Evolutionary conservation across 2,888 invertebrate genomes (phyloP), one percentile per base, ranked within the genome.

Genomic region (Drosophila aldrichi): DNA sequence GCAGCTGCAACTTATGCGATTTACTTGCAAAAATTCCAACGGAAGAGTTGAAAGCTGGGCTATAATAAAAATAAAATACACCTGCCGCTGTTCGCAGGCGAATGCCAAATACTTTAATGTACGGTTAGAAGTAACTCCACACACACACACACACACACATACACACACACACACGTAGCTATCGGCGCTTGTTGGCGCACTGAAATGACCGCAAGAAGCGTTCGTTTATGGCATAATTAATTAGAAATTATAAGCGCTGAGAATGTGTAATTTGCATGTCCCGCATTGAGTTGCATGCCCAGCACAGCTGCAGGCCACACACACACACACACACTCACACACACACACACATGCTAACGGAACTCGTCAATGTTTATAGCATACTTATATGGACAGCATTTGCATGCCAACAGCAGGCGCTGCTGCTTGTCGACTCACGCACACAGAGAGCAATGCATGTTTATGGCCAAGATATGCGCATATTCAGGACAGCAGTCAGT

Each of bases 191-290:
- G 56, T 73, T 65, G 60, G 46, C n/a, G 40, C 51, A 29, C 43
- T 60, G 55, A 66, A 74, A 66, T 80, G 81, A 77, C 81, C 78
- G 55, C 87, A 81, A 61, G 73, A 62, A 74, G 70, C 73, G 67
- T 72, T 72, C 83, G 77, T 76, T 88, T 81, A 74, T 82, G 72
- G 91, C 91, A 90, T 91, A 91, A 91, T 91, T 91, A 91, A 91
- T 91, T 87, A 79, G 83, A 88, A 90, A 91, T 90, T 90, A 91
- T 85, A 88, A 80, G 81, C 78, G 77, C 74, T 70, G 70, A 73
- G 79, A 78, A 77, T 78, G 70, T 80, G 77, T 79, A 83, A 90
- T 89, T 88, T 90, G 85, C 87, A 90, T 90, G 62, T 60, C 46
- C 18, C 63, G 58, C 56, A 74, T 49, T 40, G 34, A 66, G 49